Percentiles rank a stretch among this genome's conserved stretches.
These are phyloP conservation scores for Sapajus apella DNA, from an alignment of 2,113 vertebrate genomes.

Conservation along the genomic window DNA sequence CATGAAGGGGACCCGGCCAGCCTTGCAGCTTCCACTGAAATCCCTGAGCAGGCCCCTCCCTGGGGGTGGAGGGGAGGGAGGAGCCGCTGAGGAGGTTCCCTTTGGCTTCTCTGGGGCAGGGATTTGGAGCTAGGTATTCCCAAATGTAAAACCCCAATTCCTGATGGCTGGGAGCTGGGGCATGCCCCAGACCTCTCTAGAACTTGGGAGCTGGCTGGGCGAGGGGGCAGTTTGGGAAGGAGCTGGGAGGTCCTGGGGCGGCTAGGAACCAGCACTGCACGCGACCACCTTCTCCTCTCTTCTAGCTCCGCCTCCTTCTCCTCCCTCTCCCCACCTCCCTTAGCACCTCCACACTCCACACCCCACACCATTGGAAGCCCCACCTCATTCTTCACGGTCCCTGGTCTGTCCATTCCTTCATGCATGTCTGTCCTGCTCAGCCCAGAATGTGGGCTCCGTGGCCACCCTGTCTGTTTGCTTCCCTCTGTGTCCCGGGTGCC, in stretches of 20 bases:
- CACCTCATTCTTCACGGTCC: not conserved
- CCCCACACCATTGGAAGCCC: not conserved
- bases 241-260: too few relatives aligned
- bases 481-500: not conserved
- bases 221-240: not conserved
- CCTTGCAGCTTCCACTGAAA: not conserved
- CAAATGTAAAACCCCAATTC: not conserved
- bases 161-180: not conserved
- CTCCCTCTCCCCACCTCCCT: not conserved
- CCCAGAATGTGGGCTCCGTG: not conserved
- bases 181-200: not conserved
- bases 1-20: not conserved
- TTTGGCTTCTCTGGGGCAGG: not conserved
- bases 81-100: not conserved
- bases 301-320: too few relatives aligned
- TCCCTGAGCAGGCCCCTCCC: not conserved
- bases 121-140: not conserved
- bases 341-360: not conserved
- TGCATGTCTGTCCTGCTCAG: accelerated
- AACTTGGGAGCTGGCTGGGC: not conserved
- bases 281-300: not conserved
- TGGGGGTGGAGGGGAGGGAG: not conserved
- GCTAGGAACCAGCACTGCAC: too few relatives aligned
- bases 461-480: not conserved
- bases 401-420: not conserved